Conservation (phyloP, 2,113 vertebrate genomes). For the Tylochromis polylepis region DNA sequence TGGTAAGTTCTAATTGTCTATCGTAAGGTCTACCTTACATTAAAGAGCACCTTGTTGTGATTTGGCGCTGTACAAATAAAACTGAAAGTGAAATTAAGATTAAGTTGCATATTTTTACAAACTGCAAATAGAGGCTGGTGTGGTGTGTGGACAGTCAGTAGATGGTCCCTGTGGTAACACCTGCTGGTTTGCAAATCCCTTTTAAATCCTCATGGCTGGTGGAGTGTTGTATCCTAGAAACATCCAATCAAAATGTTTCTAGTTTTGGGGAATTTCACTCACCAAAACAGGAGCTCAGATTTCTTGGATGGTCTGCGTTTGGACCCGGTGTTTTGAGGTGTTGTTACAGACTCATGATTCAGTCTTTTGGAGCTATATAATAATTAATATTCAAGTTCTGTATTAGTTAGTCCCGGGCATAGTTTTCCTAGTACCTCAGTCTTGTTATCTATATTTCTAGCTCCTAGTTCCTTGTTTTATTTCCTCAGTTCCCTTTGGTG, state of each 20-base stretch:
- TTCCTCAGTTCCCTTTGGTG: background rate
- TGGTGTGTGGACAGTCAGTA: no score
- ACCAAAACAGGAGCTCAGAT: background rate
- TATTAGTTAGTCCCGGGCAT: background rate
- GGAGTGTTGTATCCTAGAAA: background rate
- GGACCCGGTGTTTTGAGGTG: background rate
- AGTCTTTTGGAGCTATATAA: accelerated
- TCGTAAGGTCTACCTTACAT: no score
- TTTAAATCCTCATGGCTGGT: background rate
- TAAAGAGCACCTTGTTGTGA: no score
- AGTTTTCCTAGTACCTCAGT: accelerated
- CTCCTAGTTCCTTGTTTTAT: background rate
- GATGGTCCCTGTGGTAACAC: no score
- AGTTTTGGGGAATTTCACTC: background rate
- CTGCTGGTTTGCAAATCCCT: no score
- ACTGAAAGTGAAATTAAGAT: no score
- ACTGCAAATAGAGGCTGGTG: no score
- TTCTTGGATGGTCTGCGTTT: background rate
- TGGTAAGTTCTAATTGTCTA: no score
- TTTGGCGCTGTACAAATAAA: no score
- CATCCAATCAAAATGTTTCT: background rate
- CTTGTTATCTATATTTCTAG: background rate
- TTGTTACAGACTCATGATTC: background rate
- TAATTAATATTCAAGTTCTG: background rate
- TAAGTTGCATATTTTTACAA: no score